phyloP scores from a whole-genome alignment of 2,888 invertebrate species.

The Drosophila suboccidentalis region DNA sequence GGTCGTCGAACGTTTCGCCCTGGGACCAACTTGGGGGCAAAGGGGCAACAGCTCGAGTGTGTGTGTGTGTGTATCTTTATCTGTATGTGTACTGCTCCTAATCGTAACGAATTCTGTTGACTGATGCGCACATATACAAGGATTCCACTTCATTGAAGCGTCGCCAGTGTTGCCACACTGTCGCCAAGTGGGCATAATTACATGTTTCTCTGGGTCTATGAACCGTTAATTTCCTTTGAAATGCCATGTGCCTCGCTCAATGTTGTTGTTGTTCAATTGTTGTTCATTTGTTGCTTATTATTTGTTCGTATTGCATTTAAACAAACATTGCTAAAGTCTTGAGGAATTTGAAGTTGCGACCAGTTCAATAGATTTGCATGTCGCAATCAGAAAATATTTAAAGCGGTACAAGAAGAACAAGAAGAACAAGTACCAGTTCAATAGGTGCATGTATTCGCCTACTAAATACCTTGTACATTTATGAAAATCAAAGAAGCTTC shows the following conservation, averaged over 20 bases:
- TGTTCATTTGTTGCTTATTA: conserved; percentile 4
- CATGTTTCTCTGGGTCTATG: conserved; percentile 50
- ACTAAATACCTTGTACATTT: neutral
- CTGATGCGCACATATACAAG: conserved; percentile 59
- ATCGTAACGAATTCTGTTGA: conserved; percentile 67
- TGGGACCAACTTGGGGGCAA: neutral
- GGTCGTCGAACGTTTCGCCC: conserved; percentile 50
- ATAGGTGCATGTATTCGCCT: neutral
- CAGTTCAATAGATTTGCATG: conserved; percentile 32
- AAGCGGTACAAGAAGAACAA: neutral
- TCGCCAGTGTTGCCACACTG: conserved; percentile 39
- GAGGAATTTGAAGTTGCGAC: conserved; percentile 23
- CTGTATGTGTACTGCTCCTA: conserved; percentile 41
- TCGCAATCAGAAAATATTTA: neutral
- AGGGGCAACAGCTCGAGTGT: conserved; percentile 9
- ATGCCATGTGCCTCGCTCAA: conserved; percentile 24
- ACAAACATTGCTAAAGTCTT: conserved; percentile 7
- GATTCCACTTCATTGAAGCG: conserved; percentile 74
- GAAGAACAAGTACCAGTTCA: neutral
- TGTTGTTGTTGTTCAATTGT: neutral
- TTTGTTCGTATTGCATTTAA: conserved; percentile 15
- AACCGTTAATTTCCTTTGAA: conserved; percentile 73
- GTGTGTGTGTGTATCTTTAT: conserved; percentile 1
- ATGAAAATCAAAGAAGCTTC: neutral
- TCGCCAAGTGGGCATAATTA: conserved; percentile 71